phyloP scores from a whole-genome alignment of 2,888 invertebrate species.

The Drosophila affinis region DNA sequence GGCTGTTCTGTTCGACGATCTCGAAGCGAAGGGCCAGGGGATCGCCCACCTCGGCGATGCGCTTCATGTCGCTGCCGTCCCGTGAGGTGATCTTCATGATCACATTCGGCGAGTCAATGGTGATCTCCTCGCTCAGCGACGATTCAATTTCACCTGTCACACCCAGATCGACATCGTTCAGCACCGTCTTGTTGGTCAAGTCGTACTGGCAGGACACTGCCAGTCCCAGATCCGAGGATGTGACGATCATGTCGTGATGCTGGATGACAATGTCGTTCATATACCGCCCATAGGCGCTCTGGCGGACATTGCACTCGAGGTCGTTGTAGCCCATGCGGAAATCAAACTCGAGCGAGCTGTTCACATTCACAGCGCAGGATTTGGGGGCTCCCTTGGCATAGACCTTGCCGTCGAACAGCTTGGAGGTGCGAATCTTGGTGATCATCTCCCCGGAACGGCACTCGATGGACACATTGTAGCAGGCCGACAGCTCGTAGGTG shows the following conservation, averaged over 20 bases:
- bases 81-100: slow-evolving; percentile 96
- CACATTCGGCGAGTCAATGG: slow-evolving; percentile 97
- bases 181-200: slow-evolving; percentile 95
- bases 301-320: slow-evolving; percentile 95
- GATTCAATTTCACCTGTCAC: slow-evolving; percentile 95
- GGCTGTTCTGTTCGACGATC: slow-evolving; percentile 95
- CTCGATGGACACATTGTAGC: slow-evolving; percentile 96
- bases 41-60: slow-evolving; percentile 96
- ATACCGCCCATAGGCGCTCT: slow-evolving; percentile 92
- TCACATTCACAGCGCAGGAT: slow-evolving; percentile 94
- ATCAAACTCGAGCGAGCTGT: slow-evolving; percentile 94
- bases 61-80: slow-evolving; percentile 92
- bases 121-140: slow-evolving; percentile 94
- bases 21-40: slow-evolving; percentile 95
- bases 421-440: slow-evolving; percentile 94
- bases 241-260: slow-evolving; percentile 97
- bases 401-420: slow-evolving; percentile 96
- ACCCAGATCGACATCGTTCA: slow-evolving; percentile 95
- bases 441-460: slow-evolving; percentile 96
- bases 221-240: slow-evolving; percentile 95
- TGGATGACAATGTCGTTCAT: slow-evolving; percentile 97
- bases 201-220: slow-evolving; percentile 97
- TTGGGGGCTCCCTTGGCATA: slow-evolving; percentile 97
- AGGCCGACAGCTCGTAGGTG: slow-evolving; percentile 95
- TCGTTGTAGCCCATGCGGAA: slow-evolving; percentile 96